These are phyloP conservation scores for Heliconius hortense DNA, from an alignment of 2,888 invertebrate genomes.

Conservation along the genomic window DNA sequence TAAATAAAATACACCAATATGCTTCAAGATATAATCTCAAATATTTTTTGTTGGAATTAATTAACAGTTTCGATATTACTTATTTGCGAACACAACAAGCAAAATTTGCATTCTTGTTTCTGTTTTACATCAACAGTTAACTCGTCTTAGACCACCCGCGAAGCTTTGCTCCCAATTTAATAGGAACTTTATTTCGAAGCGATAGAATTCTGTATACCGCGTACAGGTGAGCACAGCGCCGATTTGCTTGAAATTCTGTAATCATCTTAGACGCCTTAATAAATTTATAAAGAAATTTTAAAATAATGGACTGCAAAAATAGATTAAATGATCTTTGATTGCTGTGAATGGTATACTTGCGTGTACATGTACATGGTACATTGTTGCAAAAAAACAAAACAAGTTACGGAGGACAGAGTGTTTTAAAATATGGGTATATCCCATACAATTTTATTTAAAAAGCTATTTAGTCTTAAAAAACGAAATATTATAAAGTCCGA, in stretches of 20 bases:
- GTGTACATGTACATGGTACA: not conserved
- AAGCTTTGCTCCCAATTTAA: conserved; percentile 59
- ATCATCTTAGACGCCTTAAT: conserved; percentile 52
- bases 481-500: not conserved
- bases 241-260: conserved; percentile 52
- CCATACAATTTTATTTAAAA: too few species aligned
- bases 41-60: conserved; percentile 35
- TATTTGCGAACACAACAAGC: conserved; percentile 36
- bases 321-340: conserved; percentile 25
- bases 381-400: not conserved
- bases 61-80: conserved; percentile 34
- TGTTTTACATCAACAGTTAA: conserved; percentile 69
- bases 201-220: conserved; percentile 55
- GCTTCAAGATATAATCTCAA: conserved; percentile 23
- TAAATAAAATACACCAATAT: conserved; percentile 16
- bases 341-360: conserved; percentile 16
- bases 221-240: conserved; percentile 45
- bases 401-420: not conserved
- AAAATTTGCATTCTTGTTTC: conserved; percentile 75
- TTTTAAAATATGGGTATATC: not conserved
- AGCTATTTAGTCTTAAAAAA: not conserved
- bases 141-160: conserved; percentile 80
- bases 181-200: conserved; percentile 70
- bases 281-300: conserved; percentile 50
- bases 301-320: conserved; percentile 33